These are phyloP conservation scores for Chaetophractus vellerosus DNA, from an alignment of 2,797 vertebrate genomes.

Conservation along the genomic window DNA sequence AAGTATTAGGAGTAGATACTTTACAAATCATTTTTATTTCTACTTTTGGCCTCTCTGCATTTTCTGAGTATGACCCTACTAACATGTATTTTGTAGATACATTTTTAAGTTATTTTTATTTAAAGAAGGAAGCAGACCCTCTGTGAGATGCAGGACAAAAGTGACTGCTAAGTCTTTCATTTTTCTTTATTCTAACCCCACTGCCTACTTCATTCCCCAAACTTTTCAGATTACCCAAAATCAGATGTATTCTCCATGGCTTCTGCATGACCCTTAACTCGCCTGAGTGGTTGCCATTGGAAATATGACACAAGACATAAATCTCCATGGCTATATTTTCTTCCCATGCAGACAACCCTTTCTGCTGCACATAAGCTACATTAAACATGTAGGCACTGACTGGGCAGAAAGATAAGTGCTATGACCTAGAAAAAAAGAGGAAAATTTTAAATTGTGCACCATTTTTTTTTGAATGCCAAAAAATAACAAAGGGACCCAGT, in stretches of 20 bases:
- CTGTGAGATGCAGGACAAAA: background rate
- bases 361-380: background rate
- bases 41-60: constrained; percentile 8
- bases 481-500: background rate
- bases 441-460: background rate
- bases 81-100: background rate
- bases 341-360: background rate
- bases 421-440: background rate
- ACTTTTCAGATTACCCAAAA: background rate
- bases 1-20: background rate
- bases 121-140: background rate
- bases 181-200: background rate
- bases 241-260: background rate
- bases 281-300: background rate
- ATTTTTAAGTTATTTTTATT: background rate
- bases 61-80: background rate
- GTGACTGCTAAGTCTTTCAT: background rate
- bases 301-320: background rate
- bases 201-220: background rate
- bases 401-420: background rate
- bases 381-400: background rate
- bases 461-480: background rate
- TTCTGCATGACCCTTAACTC: background rate
- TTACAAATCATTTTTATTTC: background rate
- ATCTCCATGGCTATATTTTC: background rate